These are phyloP conservation scores for Passer montanus DNA, from an alignment of 2,113 vertebrate species.

Conservation along the genomic window DNA sequence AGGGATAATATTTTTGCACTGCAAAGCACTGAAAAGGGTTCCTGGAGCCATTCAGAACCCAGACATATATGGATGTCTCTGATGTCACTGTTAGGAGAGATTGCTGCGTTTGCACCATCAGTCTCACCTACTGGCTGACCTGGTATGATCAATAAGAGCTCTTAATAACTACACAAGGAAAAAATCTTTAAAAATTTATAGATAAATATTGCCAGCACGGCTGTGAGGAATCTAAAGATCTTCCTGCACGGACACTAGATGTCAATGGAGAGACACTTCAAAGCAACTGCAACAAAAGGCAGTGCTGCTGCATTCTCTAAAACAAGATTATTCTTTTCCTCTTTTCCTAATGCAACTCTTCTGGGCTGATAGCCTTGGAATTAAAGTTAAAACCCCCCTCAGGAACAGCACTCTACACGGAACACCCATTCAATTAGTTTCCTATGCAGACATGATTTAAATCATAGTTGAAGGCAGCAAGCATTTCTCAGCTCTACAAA, in stretches of 20 bases:
- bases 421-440: not conserved
- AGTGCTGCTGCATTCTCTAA: not conserved
- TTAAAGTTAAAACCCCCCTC: not conserved
- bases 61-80: not conserved
- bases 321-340: not conserved
- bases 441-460: not conserved
- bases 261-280: conserved; percentile 61
- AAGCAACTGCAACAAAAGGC: conserved; percentile 15
- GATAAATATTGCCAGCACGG: not conserved
- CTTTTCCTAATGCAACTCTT: not conserved
- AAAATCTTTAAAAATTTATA: not conserved
- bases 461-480: not conserved
- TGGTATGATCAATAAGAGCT: not conserved
- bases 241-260: conserved; percentile 40
- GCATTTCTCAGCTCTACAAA: not conserved
- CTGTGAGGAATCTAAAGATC: not conserved
- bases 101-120: not conserved
- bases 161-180: not conserved
- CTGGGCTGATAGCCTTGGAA: not conserved
- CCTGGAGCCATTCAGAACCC: not conserved
- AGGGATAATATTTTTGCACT: not conserved
- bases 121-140: not conserved
- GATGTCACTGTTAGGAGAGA: not conserved
- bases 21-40: not conserved
- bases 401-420: not conserved